Conservation (phyloP, 2,888 invertebrate species). For the Drosophila borborema region DNA sequence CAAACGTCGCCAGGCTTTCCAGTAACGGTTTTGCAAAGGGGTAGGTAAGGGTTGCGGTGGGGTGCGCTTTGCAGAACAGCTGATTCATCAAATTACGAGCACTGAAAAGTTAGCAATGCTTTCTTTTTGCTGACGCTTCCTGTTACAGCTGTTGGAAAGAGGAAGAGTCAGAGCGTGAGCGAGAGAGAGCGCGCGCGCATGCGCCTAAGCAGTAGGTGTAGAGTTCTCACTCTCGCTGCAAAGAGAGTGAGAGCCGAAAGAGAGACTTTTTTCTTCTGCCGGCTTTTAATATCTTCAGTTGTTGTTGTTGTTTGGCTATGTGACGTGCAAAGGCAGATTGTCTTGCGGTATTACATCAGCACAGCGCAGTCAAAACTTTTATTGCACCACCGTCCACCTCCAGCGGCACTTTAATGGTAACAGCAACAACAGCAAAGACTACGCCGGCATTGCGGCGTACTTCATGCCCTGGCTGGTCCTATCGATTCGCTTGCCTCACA, state of each 20-base stretch:
- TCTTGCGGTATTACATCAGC: slow-evolving; percentile 80
- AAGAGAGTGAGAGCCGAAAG: slow-evolving; percentile 12
- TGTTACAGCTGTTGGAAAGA: slow-evolving; percentile 50
- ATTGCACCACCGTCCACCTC: slow-evolving; percentile 58
- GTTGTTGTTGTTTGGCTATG: slow-evolving; percentile 47
- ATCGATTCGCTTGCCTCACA: slow-evolving; percentile 68
- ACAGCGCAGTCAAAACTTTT: slow-evolving; percentile 69
- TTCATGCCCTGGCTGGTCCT: slow-evolving; percentile 39
- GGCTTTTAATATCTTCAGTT: slow-evolving; percentile 64
- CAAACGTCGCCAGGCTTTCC: slow-evolving; percentile 41
- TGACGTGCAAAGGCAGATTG: slow-evolving; percentile 73
- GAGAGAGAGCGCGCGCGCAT: slow-evolving; percentile 21
- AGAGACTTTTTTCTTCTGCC: slow-evolving; percentile 41
- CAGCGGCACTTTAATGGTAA: slow-evolving; percentile 19
- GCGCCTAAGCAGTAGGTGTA: slow-evolving; percentile 6
- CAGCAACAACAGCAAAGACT: neutral
- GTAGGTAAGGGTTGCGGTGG: neutral
- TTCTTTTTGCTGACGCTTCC: slow-evolving; percentile 45
- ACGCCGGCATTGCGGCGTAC: slow-evolving; percentile 54
- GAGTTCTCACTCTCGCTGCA: slow-evolving; percentile 5
- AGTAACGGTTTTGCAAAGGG: slow-evolving; percentile 17
- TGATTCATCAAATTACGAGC: slow-evolving; percentile 64
- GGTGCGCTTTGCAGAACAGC: slow-evolving; percentile 64
- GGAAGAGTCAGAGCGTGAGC: slow-evolving; percentile 7
- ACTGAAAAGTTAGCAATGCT: slow-evolving; percentile 26